Conservation (phyloP, 1,140 invertebrate species). For the Macrotrachela quadricornifera region DNA sequence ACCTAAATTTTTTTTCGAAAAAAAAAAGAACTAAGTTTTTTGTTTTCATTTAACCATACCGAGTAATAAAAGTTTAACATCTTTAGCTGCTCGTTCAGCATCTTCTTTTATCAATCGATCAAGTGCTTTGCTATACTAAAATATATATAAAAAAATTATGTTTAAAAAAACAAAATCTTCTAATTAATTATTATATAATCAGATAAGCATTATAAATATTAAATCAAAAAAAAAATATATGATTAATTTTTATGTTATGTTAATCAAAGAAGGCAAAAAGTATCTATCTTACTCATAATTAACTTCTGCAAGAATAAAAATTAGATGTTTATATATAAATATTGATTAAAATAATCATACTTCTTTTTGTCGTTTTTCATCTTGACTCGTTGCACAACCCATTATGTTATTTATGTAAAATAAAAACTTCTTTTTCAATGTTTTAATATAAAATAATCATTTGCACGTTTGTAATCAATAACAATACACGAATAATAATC, state of each 20-base stretch:
- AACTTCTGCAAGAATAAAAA: no score
- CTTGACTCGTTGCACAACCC: slow-evolving; percentile 9
- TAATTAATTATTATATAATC: no score
- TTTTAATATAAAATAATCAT: no score
- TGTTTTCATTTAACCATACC: slow-evolving; percentile 39
- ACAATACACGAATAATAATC: no score
- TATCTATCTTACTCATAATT: no score
- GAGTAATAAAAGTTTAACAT: slow-evolving; percentile 89
- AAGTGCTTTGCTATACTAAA: slow-evolving; percentile 74
- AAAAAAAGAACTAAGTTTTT: not conserved
- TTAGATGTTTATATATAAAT: no score
- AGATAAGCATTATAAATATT: no score
- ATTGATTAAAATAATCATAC: not conserved
- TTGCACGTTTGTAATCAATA: no score
- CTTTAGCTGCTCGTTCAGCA: slow-evolving; percentile 93
- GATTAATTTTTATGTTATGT: not conserved
- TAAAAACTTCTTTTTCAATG: no score
- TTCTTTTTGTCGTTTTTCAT: slow-evolving; percentile 8
- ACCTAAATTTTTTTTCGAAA: slow-evolving; percentile 12
- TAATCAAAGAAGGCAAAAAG: no score
- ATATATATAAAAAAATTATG: no score
- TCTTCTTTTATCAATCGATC: slow-evolving; percentile 99
- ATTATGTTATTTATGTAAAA: not conserved
- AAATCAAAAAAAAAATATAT: not conserved
- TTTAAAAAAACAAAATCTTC: no score